Evolutionary conservation across 2,888 invertebrate species (phyloP).

Genomic region (Schrankia costaestrigalis): DNA sequence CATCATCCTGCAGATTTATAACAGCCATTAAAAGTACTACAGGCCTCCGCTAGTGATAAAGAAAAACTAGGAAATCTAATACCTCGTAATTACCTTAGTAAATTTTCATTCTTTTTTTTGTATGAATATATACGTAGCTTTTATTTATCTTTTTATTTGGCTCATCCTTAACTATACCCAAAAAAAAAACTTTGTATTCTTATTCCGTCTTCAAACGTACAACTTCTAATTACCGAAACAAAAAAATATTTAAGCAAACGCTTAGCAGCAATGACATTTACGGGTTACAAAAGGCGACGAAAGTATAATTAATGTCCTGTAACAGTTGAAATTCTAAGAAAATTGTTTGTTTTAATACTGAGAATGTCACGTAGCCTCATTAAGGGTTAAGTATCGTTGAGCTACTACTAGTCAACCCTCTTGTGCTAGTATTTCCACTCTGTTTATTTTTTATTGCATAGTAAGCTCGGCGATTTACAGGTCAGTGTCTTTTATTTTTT

Average conservation of each 20-base stretch:
- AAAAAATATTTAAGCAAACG: slow-evolving; percentile 16
- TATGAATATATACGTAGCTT: too few species aligned
- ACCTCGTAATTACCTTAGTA: too few species aligned
- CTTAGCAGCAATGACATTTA: slow-evolving; percentile 21
- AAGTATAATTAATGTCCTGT: slow-evolving; percentile 40
- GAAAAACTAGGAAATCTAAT: too few species aligned
- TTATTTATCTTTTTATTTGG: too few species aligned
- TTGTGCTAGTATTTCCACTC: slow-evolving; percentile 6
- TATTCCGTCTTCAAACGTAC: too few species aligned
- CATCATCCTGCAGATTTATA: too few species aligned
- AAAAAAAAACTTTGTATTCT: too few species aligned
- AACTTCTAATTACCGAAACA: too few species aligned
- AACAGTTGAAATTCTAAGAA: slow-evolving; percentile 32
- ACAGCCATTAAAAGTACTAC: too few species aligned
- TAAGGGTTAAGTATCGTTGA: slow-evolving; percentile 43
- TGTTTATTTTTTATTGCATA: slow-evolving; percentile 5
- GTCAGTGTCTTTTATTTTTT: slow-evolving; percentile 4
- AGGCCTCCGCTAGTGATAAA: too few species aligned
- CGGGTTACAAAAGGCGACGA: slow-evolving; percentile 28
- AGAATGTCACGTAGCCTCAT: slow-evolving; percentile 51
- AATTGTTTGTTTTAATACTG: slow-evolving; percentile 40
- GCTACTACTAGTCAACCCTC: slow-evolving; percentile 23
- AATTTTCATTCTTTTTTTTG: too few species aligned
- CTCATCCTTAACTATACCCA: too few species aligned
- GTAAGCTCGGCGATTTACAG: slow-evolving; percentile 1